These are phyloP conservation scores for Albula glossodonta DNA, from an alignment of 2,113 vertebrate genomes.

Conservation along the genomic window DNA sequence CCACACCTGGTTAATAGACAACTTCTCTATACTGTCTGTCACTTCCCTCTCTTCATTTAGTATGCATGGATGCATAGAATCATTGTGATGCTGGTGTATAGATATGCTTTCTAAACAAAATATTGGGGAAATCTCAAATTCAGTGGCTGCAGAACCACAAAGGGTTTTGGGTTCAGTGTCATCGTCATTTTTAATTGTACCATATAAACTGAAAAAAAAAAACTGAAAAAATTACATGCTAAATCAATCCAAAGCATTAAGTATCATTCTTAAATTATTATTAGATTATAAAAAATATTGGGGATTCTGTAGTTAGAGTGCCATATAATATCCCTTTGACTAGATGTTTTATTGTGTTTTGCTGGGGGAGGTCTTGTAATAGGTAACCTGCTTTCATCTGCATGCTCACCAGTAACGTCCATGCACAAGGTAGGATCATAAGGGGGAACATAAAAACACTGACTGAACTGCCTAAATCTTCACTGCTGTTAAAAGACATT, in stretches of 20 bases:
- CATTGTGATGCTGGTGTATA: not conserved
- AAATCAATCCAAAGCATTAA: not conserved
- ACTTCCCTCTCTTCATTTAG: constrained; percentile 1
- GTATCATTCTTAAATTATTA: not conserved
- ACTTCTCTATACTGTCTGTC: not conserved
- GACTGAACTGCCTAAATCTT: constrained; percentile 49
- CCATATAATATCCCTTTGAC: not conserved
- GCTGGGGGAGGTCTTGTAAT: constrained; percentile 42
- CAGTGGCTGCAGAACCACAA: constrained; percentile 50
- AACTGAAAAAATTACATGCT: too few species aligned
- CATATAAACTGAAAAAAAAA: constrained; percentile 12
- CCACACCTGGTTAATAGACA: not conserved
- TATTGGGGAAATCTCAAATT: constrained; percentile 42
- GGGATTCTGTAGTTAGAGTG: not conserved
- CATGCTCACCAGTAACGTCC: not conserved
- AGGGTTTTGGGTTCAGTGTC: constrained; percentile 55
- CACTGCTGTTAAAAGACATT: constrained; percentile 60
- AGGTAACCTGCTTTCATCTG: not conserved
- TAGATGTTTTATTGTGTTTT: not conserved
- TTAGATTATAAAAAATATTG: not conserved
- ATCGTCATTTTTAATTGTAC: constrained; percentile 45
- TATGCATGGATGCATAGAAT: not conserved
- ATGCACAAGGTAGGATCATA: constrained; percentile 42
- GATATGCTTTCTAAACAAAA: constrained; percentile 17
- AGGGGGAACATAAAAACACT: constrained; percentile 50